These are phyloP conservation scores for Sterrhoptilus dennistouni DNA, from an alignment of 2,113 vertebrate genomes.

Conservation along the genomic window DNA sequence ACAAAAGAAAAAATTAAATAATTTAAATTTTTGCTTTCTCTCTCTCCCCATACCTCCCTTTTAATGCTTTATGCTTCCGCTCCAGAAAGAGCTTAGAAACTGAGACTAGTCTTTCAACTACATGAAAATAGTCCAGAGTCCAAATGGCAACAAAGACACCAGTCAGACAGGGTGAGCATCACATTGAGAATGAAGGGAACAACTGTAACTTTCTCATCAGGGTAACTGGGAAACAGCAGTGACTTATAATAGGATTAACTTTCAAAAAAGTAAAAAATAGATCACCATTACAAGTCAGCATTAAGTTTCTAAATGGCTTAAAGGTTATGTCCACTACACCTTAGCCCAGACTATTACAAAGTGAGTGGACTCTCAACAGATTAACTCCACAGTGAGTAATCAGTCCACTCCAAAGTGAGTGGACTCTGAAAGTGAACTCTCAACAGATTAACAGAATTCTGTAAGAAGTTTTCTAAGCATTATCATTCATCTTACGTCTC, in stretches of 20 bases:
- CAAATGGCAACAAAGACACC: background rate
- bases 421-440: background rate
- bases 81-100: background rate
- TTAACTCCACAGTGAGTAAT: too few species aligned
- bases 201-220: background rate
- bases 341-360: background rate
- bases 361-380: background rate
- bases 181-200: background rate
- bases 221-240: background rate
- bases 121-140: background rate
- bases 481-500: background rate
- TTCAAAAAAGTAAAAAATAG: background rate
- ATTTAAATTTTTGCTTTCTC: background rate
- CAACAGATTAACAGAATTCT: background rate
- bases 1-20: background rate
- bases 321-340: background rate
- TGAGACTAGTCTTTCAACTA: background rate
- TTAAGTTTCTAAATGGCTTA: background rate
- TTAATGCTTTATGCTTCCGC: background rate
- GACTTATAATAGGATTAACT: background rate
- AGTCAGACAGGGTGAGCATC: background rate
- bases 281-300: background rate
- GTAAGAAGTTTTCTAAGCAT: background rate
- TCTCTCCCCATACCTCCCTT: background rate
- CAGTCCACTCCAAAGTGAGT: background rate